phyloP scores from a whole-genome alignment of 2,113 vertebrate species.

The Coregonus clupeaformis region DNA sequence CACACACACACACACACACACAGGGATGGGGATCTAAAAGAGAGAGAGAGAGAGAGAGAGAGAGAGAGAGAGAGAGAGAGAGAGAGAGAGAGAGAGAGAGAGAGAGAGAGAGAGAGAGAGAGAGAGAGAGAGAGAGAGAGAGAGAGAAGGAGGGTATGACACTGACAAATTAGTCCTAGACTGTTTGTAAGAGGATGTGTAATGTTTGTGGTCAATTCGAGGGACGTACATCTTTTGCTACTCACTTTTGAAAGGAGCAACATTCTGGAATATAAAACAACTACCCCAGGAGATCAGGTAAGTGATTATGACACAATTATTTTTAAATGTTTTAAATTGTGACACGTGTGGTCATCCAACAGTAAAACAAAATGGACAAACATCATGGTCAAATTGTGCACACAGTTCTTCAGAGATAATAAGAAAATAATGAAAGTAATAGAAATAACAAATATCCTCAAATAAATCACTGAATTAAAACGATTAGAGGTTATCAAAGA shows the following conservation, averaged over 20 bases:
- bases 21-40: not conserved
- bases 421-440: not conserved
- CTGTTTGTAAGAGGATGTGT: not conserved
- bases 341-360: not conserved
- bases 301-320: not conserved
- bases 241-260: not conserved
- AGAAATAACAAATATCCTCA: not conserved
- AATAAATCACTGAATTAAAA: not conserved
- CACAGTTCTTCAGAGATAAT: not conserved
- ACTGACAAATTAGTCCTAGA: not conserved
- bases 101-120: conserved; percentile 1
- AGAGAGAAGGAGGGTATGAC: not conserved
- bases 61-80: not conserved
- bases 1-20: not conserved
- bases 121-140: not conserved
- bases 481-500: not conserved
- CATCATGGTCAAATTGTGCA: not conserved
- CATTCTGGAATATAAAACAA: not conserved
- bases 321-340: not conserved
- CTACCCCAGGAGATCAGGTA: not conserved
- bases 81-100: not conserved
- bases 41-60: not conserved
- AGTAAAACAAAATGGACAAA: too few relatives aligned
- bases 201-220: not conserved
- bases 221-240: not conserved